These are phyloP conservation scores for Nasalis larvatus DNA, from an alignment of 2,113 vertebrate genomes.

Conservation along the genomic window DNA sequence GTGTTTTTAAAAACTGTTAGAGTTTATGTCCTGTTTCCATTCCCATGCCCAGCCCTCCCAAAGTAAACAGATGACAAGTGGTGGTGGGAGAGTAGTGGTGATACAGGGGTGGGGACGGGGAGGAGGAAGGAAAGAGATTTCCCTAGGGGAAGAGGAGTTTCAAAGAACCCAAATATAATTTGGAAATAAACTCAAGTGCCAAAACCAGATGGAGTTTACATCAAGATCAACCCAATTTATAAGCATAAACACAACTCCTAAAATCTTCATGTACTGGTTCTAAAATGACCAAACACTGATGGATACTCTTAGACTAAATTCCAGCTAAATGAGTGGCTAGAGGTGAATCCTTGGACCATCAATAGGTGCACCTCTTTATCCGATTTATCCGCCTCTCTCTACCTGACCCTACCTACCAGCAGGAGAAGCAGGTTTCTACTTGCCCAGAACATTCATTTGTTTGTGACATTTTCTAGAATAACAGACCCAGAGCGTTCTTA, in stretches of 20 bases:
- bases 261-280: not conserved
- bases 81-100: not conserved
- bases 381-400: not conserved
- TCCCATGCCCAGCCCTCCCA: conserved; percentile 65
- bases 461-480: not conserved
- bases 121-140: conserved; percentile 63
- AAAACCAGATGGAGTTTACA: conserved; percentile 47
- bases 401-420: not conserved
- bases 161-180: conserved; percentile 54
- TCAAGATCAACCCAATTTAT: not conserved
- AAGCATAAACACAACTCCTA: not conserved
- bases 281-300: not conserved
- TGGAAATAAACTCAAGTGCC: conserved; percentile 56
- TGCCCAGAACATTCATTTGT: not conserved
- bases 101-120: conserved; percentile 48
- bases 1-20: conserved; percentile 72
- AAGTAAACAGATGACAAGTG: conserved; percentile 68
- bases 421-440: not conserved
- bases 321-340: not conserved
- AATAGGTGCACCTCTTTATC: not conserved
- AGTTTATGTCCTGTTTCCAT: conserved; percentile 69
- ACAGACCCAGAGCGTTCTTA: not conserved
- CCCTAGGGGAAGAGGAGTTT: conserved; percentile 44
- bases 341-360: not conserved
- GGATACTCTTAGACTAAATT: not conserved